A percentile compares a stretch with the other conserved stretches of the same genome.
phyloP scores from a whole-genome alignment of 2,888 invertebrate genomes.

The Drosophila atripex region DNA sequence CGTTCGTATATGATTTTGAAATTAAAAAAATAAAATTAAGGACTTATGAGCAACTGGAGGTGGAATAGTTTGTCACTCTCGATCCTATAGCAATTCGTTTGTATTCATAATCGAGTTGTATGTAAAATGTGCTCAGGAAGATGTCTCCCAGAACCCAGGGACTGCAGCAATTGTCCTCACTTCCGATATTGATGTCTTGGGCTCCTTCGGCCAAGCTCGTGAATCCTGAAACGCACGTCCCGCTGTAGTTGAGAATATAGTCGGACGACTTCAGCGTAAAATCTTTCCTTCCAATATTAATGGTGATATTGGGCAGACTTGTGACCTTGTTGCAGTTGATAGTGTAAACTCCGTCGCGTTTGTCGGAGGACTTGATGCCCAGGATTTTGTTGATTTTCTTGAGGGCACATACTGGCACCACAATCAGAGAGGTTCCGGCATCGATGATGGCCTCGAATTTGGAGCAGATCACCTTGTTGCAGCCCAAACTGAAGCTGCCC shows the following conservation, averaged over 20 bases:
- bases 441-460: conserved; percentile 96
- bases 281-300: conserved; percentile 88
- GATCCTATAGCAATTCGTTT: conserved; percentile 92
- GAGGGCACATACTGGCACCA: conserved; percentile 85
- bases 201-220: conserved; percentile 88
- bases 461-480: conserved; percentile 86
- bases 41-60: conserved; percentile 83
- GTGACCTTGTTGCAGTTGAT: conserved; percentile 91
- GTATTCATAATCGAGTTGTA: conserved; percentile 95
- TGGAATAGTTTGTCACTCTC: not conserved
- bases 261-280: conserved; percentile 91
- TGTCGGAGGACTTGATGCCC: conserved; percentile 20
- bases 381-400: conserved; percentile 39
- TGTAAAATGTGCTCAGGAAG: conserved; percentile 96
- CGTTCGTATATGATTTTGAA: not conserved
- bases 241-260: conserved; percentile 87
- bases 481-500: conserved; percentile 85
- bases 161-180: conserved; percentile 19
- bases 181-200: conserved; percentile 19
- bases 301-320: conserved; percentile 89
- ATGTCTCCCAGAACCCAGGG: conserved; percentile 98
- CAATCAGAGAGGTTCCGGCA: conserved; percentile 97
- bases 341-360: conserved; percentile 88
- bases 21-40: not conserved
- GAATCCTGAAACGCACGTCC: conserved; percentile 95